These are phyloP conservation scores for Zaprionus gabonicus DNA, from an alignment of 1,140 invertebrate species.

Conservation along the genomic window DNA sequence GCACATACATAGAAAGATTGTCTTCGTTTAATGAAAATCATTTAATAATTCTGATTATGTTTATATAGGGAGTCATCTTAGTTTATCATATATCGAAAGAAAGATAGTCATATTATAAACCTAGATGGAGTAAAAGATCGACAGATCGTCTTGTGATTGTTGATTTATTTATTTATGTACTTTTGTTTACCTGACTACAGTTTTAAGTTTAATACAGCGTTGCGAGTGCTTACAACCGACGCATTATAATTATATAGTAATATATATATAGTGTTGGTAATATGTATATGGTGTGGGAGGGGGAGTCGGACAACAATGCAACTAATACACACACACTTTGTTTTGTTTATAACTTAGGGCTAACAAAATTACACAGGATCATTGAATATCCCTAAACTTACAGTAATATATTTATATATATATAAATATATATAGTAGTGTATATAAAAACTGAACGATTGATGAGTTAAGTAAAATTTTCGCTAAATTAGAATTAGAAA, in stretches of 20 bases:
- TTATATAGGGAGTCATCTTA: too few relatives aligned
- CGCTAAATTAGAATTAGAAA: constrained; percentile 8
- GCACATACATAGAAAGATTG: not conserved
- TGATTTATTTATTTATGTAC: constrained; percentile 9
- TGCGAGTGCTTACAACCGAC: constrained; percentile 66
- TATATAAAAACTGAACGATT: too few relatives aligned
- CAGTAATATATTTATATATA: not conserved
- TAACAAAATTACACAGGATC: constrained; percentile 2
- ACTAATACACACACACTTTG: constrained; percentile 1
- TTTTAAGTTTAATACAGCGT: constrained; percentile 60
- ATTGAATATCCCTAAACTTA: not conserved
- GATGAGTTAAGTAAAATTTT: constrained; percentile 1
- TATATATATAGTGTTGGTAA: constrained; percentile 11
- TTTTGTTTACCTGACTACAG: constrained; percentile 10
- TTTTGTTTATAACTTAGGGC: not conserved
- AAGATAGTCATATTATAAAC: too few relatives aligned
- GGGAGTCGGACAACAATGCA: constrained; percentile 7
- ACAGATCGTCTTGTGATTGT: not conserved
- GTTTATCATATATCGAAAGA: too few relatives aligned
- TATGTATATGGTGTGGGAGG: constrained; percentile 5
- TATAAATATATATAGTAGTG: not conserved
- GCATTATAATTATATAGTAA: constrained; percentile 33
- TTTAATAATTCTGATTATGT: too few relatives aligned
- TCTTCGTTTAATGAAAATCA: not conserved
- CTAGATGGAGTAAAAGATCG: not conserved